These are phyloP conservation scores for Pseudomyrmex cubaensis DNA, from an alignment of 1,140 invertebrate genomes.

Conservation along the genomic window DNA sequence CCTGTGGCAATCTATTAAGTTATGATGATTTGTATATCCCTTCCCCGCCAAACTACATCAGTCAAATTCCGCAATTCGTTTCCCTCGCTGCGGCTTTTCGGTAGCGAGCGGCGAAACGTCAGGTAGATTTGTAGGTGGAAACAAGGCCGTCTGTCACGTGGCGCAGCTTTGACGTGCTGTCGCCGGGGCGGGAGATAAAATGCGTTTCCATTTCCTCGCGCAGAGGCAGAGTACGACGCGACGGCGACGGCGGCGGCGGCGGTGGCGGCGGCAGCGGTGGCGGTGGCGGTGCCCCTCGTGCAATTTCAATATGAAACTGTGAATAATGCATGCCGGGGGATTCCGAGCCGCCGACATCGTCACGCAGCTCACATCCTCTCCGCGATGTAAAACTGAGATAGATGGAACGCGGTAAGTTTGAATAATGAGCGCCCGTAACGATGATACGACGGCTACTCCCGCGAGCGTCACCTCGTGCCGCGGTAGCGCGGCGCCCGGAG, in stretches of 20 bases:
- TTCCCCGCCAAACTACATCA: not conserved
- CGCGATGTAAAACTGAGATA: slow-evolving; percentile 81
- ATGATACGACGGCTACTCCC: slow-evolving; percentile 76
- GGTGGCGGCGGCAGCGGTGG: slow-evolving; percentile 48
- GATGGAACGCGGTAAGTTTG: slow-evolving; percentile 81
- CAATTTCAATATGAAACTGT: slow-evolving; percentile 82
- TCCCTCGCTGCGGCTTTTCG: slow-evolving; percentile 33
- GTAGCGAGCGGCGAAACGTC: slow-evolving; percentile 36
- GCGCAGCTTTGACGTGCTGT: slow-evolving; percentile 71
- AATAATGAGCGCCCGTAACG: slow-evolving; percentile 80
- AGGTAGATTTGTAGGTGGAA: slow-evolving; percentile 51
- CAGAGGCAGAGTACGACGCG: slow-evolving; percentile 42
- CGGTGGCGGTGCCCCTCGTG: slow-evolving; percentile 66
- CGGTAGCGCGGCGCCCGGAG: slow-evolving; percentile 17
- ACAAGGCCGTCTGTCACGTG: slow-evolving; percentile 61
- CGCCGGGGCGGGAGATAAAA: slow-evolving; percentile 72
- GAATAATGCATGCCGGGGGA: slow-evolving; percentile 81
- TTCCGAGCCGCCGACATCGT: slow-evolving; percentile 75
- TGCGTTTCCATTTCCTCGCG: slow-evolving; percentile 75
- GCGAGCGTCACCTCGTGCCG: slow-evolving; percentile 49
- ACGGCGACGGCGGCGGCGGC: not conserved
- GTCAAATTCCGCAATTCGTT: slow-evolving; percentile 39
- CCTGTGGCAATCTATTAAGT: slow-evolving; percentile 26
- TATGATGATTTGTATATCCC: slow-evolving; percentile 37
- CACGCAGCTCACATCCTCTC: slow-evolving; percentile 80